phyloP scores from a whole-genome alignment of 1,140 invertebrate species.

The Atta cephalotes region DNA sequence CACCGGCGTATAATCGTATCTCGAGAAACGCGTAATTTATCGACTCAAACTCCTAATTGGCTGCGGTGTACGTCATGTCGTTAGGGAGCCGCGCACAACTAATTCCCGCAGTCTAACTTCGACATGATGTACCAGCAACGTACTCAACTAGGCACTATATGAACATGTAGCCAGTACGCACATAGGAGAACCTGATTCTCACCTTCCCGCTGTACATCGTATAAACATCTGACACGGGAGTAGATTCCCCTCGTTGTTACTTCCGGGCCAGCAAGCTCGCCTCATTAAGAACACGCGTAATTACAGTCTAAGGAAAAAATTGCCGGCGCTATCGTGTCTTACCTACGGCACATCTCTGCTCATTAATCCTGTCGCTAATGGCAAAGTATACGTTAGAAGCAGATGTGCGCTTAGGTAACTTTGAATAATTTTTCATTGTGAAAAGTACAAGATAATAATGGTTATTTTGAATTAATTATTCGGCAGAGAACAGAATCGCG shows the following conservation, averaged over 20 bases:
- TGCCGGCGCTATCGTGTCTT: conserved; percentile 45
- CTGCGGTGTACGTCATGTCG: conserved; percentile 77
- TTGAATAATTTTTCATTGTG: background rate
- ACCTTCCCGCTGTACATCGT: conserved; percentile 52
- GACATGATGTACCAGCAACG: conserved; percentile 74
- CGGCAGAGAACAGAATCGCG: background rate
- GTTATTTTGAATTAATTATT: background rate
- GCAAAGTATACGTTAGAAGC: conserved; percentile 30
- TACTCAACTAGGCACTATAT: conserved; percentile 67
- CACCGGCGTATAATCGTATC: conserved; percentile 80
- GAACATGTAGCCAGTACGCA: conserved; percentile 63
- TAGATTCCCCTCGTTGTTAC: conserved; percentile 71
- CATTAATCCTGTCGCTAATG: conserved; percentile 57
- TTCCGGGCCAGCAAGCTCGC: conserved; percentile 66
- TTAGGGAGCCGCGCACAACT: conserved; percentile 77
- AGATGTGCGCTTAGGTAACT: conserved; percentile 15
- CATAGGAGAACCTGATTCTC: conserved; percentile 53
- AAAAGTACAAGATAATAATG: conserved; percentile 10
- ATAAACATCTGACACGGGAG: conserved; percentile 74
- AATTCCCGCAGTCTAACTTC: conserved; percentile 78
- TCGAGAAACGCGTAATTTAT: conserved; percentile 80
- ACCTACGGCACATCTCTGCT: conserved; percentile 43
- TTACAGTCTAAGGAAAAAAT: conserved; percentile 70
- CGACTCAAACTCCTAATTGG: conserved; percentile 82
- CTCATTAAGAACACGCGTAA: conserved; percentile 73